Conservation (phyloP, 2,113 vertebrate species). For the Mus pahari region DNA sequence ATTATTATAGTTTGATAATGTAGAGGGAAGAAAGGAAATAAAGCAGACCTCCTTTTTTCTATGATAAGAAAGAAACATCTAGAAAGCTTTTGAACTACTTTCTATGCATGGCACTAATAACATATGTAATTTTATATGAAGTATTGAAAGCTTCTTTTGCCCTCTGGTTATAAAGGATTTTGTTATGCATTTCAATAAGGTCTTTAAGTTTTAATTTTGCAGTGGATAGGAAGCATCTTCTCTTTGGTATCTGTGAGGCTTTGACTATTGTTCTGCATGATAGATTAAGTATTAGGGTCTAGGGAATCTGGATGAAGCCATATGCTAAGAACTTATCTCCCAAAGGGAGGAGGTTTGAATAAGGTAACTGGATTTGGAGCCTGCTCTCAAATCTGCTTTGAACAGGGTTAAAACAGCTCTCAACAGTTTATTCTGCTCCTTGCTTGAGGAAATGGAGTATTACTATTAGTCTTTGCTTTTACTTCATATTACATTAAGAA, state of each 20-base stretch:
- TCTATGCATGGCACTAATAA: conserved; percentile 59
- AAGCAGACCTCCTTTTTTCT: neutral
- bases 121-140: conserved; percentile 67
- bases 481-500: neutral
- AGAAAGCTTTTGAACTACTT: conserved; percentile 47
- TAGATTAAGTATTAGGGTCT: conserved; percentile 41
- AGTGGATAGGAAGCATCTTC: conserved; percentile 42
- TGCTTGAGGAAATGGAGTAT: neutral
- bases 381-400: neutral
- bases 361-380: conserved; percentile 32
- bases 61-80: conserved; percentile 55
- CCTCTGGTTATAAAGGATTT: conserved; percentile 67
- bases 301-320: neutral
- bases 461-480: neutral
- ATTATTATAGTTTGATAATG: conserved; percentile 58
- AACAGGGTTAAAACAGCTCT: neutral
- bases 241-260: neutral
- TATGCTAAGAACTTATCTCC: neutral
- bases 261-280: conserved; percentile 42
- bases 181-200: conserved; percentile 62
- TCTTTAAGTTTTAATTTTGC: conserved; percentile 73
- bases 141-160: conserved; percentile 69
- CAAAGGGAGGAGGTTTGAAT: conserved; percentile 1
- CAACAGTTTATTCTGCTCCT: neutral
- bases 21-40: conserved; percentile 15